These are phyloP conservation scores for Rhynchonycteris naso DNA, from an alignment of 2,797 vertebrate species.

Conservation along the genomic window DNA sequence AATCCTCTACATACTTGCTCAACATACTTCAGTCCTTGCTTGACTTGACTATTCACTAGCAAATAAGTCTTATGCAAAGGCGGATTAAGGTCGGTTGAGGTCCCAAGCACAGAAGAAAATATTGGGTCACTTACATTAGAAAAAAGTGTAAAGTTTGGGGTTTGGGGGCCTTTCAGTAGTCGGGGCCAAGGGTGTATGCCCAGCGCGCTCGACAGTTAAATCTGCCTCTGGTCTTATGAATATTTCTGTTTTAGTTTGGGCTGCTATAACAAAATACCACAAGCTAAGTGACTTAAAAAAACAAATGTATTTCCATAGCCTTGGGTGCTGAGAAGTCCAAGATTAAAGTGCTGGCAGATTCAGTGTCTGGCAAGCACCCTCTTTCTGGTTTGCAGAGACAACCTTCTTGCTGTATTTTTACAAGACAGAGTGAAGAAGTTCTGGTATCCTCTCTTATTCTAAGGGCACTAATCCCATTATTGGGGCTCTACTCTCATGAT, in stretches of 20 bases:
- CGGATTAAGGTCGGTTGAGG: no score
- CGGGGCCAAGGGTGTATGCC: no score
- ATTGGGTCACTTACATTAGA: no score
- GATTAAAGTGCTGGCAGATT: neutral
- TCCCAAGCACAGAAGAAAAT: no score
- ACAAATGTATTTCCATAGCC: neutral
- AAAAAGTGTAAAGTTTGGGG: no score
- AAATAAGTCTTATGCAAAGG: neutral
- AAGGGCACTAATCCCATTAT: neutral
- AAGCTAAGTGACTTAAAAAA: neutral
- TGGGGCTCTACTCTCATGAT: neutral
- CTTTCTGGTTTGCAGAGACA: neutral
- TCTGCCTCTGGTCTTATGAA: neutral
- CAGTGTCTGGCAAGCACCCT: neutral
- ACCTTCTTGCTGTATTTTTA: neutral
- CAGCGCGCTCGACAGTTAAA: no score
- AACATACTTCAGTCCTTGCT: neutral
- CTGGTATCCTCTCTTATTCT: neutral
- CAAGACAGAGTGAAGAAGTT: neutral
- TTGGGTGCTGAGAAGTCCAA: neutral
- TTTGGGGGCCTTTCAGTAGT: no score
- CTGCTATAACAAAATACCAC: neutral
- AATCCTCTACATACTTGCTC: neutral
- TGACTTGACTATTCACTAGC: neutral
- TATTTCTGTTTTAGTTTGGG: neutral